Conservation (phyloP, 2,113 vertebrate species). For the Rhagologus leucostigma region DNA sequence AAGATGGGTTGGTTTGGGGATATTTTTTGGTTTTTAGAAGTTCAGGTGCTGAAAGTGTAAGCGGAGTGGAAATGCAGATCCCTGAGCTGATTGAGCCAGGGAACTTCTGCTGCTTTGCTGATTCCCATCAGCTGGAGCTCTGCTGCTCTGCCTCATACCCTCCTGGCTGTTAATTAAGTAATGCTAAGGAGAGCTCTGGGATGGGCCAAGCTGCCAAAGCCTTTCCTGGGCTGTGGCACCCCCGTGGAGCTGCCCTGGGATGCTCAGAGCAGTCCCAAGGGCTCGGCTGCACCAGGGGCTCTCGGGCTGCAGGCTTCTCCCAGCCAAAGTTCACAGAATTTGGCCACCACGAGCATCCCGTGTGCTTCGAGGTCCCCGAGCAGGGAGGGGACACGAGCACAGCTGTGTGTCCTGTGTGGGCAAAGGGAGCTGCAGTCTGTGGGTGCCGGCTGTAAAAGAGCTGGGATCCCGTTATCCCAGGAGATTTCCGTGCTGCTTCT, state of each 20-base stretch:
- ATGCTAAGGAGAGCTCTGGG: not conserved
- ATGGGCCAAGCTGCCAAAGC: not conserved
- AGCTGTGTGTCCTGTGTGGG: fast-evolving
- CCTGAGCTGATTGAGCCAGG: not conserved
- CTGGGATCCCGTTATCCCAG: not conserved
- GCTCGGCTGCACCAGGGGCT: not conserved
- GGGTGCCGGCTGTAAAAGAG: not conserved
- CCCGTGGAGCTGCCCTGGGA: not conserved
- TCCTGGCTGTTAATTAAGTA: not conserved
- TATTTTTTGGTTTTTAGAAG: fast-evolving
- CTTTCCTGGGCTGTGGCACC: not conserved
- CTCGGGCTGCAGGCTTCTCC: not conserved
- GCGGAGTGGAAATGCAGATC: not conserved
- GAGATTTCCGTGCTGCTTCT: not conserved
- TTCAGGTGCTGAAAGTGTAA: not conserved
- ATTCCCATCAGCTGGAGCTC: not conserved
- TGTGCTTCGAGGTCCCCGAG: fast-evolving
- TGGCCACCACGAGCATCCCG: fast-evolving
- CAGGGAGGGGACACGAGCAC: fast-evolving
- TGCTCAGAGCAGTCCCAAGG: not conserved
- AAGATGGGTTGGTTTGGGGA: too few species aligned
- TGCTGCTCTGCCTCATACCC: not conserved
- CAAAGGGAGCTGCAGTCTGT: not conserved
- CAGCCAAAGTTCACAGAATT: fast-evolving
- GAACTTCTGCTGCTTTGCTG: not conserved